Evolutionary conservation across 2,797 vertebrate genomes (phyloP).

Genomic region (Poeciliopsis gracilis): DNA sequence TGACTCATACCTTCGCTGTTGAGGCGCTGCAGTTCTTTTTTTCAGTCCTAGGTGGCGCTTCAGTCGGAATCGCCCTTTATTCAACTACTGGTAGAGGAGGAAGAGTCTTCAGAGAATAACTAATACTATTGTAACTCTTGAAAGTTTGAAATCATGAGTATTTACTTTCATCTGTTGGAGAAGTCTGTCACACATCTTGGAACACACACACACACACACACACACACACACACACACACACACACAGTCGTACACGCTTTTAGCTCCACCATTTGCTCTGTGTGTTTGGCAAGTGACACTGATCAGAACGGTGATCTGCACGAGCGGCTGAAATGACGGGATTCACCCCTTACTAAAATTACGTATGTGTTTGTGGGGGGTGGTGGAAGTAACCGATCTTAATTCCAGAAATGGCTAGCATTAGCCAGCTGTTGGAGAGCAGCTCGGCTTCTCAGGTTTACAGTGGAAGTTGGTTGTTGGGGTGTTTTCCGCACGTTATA

Average conservation of each 20-base stretch:
- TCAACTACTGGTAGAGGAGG: background rate
- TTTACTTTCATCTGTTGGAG: background rate
- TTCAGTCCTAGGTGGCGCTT: background rate
- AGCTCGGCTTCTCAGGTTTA: background rate
- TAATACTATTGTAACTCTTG: background rate
- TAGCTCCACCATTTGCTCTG: background rate
- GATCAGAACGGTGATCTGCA: background rate
- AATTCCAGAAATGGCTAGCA: background rate
- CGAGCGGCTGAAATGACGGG: background rate
- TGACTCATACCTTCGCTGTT: background rate
- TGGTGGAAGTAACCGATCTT: background rate
- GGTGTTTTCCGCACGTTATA: no score
- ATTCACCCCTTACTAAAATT: background rate
- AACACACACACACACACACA: background rate
- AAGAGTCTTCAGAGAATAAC: background rate
- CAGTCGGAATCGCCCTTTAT: background rate
- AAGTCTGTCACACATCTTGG: background rate
- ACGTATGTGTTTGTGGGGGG: background rate
- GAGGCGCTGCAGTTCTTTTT: background rate
- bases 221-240: no score
- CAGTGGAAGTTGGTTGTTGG: background rate
- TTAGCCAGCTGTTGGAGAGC: background rate
- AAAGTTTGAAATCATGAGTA: background rate
- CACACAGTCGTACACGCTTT: background rate
- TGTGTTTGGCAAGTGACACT: background rate